phyloP scores from a whole-genome alignment of 2,797 vertebrate genomes.

The Morelia viridis region DNA sequence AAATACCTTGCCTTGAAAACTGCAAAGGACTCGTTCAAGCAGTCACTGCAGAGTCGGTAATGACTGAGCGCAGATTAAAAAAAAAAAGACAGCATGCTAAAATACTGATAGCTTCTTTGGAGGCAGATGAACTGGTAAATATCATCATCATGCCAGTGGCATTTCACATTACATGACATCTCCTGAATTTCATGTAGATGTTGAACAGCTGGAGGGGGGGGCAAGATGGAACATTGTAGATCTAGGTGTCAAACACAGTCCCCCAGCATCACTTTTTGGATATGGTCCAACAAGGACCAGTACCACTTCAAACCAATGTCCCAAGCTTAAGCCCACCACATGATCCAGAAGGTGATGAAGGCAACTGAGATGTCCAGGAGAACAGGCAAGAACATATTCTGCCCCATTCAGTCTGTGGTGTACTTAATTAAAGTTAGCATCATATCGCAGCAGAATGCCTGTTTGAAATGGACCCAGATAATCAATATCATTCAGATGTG shows the following conservation, averaged over 20 bases:
- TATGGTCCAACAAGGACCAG: neutral
- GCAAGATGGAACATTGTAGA: neutral
- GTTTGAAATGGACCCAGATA: neutral
- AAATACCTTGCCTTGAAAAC: too few relatives aligned
- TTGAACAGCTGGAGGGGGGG: neutral
- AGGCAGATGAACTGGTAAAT: neutral
- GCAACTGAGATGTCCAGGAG: neutral
- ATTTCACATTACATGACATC: neutral
- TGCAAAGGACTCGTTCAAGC: too few relatives aligned
- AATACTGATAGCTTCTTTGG: neutral
- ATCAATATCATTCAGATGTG: neutral
- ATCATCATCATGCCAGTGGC: neutral
- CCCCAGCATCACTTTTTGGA: neutral
- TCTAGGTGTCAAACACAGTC: neutral
- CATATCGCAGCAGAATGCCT: neutral
- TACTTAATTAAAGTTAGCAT: neutral
- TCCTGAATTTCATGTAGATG: neutral
- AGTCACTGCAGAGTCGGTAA: too few relatives aligned
- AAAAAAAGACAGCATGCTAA: neutral
- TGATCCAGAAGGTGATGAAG: neutral
- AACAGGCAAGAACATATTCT: neutral
- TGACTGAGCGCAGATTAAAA: too few relatives aligned
- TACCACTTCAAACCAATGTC: neutral
- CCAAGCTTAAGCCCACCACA: neutral
- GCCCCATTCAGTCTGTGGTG: neutral